A percentile compares a stretch with the other conserved stretches of the same genome.
These are phyloP conservation scores for Zosterops japonicus DNA, from an alignment of 2,113 vertebrate species.

Conservation along the genomic window DNA sequence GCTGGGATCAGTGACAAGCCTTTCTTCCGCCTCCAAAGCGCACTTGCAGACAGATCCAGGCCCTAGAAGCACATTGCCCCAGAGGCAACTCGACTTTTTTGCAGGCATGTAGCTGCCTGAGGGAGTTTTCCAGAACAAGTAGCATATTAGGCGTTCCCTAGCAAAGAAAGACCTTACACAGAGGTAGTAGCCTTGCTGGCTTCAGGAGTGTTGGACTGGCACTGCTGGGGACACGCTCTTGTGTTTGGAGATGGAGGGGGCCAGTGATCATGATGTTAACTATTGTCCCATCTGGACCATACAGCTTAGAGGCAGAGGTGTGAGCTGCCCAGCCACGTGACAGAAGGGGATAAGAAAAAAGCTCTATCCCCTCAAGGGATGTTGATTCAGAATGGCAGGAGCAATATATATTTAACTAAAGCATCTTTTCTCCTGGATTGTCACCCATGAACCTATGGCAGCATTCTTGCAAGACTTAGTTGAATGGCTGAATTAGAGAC, in stretches of 20 bases:
- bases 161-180: background rate
- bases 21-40: constrained; percentile 40
- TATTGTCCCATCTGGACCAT: background rate
- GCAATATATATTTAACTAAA: background rate
- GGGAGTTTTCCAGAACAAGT: constrained; percentile 56
- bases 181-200: background rate
- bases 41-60: constrained; percentile 37
- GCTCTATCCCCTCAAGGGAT: background rate
- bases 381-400: background rate
- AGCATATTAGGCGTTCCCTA: background rate
- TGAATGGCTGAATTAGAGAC: background rate
- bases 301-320: background rate
- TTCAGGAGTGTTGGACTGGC: accelerated
- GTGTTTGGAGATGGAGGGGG: background rate
- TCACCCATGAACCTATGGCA: accelerated
- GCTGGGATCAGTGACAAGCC: constrained; percentile 35
- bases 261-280: background rate
- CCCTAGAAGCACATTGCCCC: constrained; percentile 14
- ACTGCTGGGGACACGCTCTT: background rate
- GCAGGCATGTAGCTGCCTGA: constrained; percentile 29
- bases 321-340: background rate
- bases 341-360: background rate
- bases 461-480: background rate
- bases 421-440: background rate
- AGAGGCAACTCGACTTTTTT: constrained; percentile 30